phyloP scores from a whole-genome alignment of 1,140 invertebrate genomes.

The Philotrypesis tridentata region DNA sequence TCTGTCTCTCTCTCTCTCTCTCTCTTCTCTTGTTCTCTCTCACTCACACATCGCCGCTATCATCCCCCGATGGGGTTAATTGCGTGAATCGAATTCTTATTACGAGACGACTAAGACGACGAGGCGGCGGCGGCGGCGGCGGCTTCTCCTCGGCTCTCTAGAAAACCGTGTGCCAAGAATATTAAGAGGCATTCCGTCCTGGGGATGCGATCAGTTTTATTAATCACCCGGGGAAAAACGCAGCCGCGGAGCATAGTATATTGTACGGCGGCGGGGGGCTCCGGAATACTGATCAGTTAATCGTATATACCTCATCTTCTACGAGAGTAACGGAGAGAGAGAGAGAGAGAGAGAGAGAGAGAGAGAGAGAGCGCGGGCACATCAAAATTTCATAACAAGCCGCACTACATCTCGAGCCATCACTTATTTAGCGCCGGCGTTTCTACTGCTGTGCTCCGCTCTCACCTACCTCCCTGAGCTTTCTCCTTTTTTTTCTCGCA shows the following conservation, averaged over 20 bases:
- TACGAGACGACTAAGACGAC: not conserved
- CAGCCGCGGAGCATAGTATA: not conserved
- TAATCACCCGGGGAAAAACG: constrained; percentile 50
- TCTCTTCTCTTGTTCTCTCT: not conserved
- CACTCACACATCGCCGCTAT: not conserved
- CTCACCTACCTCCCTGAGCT: not conserved
- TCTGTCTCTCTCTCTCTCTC: too few species aligned
- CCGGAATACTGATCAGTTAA: constrained; percentile 56
- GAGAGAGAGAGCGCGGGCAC: constrained; percentile 36
- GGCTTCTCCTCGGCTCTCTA: constrained; percentile 33
- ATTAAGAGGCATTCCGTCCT: constrained; percentile 51
- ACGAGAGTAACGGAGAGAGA: too few species aligned
- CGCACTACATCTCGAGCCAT: not conserved
- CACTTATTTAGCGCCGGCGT: not conserved
- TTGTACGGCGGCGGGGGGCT: constrained; percentile 38
- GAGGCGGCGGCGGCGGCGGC: not conserved
- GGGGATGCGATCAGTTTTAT: constrained; percentile 48
- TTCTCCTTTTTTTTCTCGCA: not conserved
- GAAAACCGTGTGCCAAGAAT: constrained; percentile 49
- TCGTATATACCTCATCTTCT: too few species aligned
- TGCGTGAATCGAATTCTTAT: constrained; percentile 49
- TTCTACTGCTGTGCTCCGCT: too few species aligned
- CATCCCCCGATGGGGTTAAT: constrained; percentile 30
- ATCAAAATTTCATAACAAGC: constrained; percentile 56
- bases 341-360: too few species aligned